Percentiles rank a stretch among this genome's conserved stretches.
Conservation (phyloP, 2,113 vertebrate species). For the Empidonax alnorum region DNA sequence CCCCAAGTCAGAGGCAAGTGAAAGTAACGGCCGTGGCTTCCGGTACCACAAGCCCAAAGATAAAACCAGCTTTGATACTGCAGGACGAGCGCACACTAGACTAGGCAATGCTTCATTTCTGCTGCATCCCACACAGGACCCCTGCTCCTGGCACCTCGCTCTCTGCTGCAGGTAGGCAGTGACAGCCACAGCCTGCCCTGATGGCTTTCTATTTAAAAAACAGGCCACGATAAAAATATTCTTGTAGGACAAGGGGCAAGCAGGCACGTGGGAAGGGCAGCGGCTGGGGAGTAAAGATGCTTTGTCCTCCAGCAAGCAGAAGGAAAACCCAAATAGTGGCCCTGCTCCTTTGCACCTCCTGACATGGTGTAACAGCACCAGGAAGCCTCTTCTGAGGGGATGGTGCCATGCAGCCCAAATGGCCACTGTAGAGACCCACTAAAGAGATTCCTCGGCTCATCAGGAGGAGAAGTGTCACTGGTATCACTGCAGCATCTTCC, state of each 20-base stretch:
- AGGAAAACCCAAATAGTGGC: fast-evolving
- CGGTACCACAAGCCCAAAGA: slow-evolving; percentile 39
- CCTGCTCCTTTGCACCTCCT: background rate
- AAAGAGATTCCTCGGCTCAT: background rate
- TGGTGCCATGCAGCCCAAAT: background rate
- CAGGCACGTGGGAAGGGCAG: background rate
- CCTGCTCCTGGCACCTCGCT: background rate
- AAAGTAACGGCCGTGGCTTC: slow-evolving; percentile 65
- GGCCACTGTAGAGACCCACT: background rate
- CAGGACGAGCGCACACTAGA: background rate
- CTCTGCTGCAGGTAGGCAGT: background rate
- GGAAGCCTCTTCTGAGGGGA: background rate
- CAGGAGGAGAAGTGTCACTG: fast-evolving
- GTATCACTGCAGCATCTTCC: background rate
- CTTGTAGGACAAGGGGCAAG: background rate
- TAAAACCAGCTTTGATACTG: slow-evolving; percentile 33
- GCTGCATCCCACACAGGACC: background rate
- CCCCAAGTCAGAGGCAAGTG: slow-evolving; percentile 19
- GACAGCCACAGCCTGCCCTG: background rate
- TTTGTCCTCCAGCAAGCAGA: background rate
- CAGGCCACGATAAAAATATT: fast-evolving
- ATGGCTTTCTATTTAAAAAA: background rate
- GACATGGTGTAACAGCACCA: fast-evolving
- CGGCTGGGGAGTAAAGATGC: fast-evolving
- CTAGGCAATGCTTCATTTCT: background rate